Base-by-base conservation (phyloP, 1,140 invertebrate genomes). In the Lucilia sericata region DNA sequence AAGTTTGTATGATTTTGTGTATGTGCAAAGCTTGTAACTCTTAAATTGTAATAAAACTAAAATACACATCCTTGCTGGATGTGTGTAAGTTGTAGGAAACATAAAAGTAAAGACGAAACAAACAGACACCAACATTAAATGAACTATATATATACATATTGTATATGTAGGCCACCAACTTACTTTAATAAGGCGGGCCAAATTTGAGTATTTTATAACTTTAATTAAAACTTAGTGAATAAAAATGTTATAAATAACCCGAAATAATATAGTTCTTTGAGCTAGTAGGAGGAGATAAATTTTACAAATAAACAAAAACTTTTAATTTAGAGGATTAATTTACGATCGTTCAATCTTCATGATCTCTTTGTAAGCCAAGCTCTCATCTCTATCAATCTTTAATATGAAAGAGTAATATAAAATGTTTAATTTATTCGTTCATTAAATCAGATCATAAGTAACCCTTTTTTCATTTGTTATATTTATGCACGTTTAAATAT, bases 11-110 rank as follows among this genome's bases (percentile, higher is more conserved):
- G 25, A 30, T 30, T 30, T 30, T 30, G 65, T 70, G 19, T 80
- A 47, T 80, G 76, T 80, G 19, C 2, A 70, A 70, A 70, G 65
- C 65, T 49, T 80, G 76, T 80, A 80, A 80, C 47, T 51, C 76
- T 80, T 80, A 80, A 80, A 80, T 80, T 21, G 76, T 51, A 80
- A 80, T 80, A 80, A 80, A 80, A 80, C 76, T 49, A 51, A 80
- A 80, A 70, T 70, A 70, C 65, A 70, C 65, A 70, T 70, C 65
- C 65, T 70, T 19, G 65, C 19, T 55, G 2, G 42, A 7, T 42
- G 5, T 42, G 10, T 42, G 10, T 10, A 8, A 10, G 5, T 42
- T 60, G 55, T 60, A 60, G 55, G 55, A 60, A n/a, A 60, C 65
- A 19, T 21, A 21, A 25, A 19, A 21, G 65, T 19, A 70, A 70